Percentiles rank a stretch among this genome's conserved stretches.
phyloP scores from a whole-genome alignment of 2,113 vertebrate species.

The Pholis gunnellus region DNA sequence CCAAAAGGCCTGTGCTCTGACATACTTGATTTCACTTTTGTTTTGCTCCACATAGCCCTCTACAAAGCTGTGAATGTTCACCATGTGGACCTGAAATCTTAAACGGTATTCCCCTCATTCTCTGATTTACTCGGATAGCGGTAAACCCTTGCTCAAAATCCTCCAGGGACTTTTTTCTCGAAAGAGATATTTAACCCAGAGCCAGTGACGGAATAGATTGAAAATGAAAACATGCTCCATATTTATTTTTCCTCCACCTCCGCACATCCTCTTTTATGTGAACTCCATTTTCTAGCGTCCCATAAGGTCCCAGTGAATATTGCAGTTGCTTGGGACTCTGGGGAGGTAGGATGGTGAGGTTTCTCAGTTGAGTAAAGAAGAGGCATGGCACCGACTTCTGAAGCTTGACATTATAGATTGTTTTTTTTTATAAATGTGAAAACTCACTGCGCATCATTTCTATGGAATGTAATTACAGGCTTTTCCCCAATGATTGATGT shows the following conservation, averaged over 20 bases:
- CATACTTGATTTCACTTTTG: conserved; percentile 13
- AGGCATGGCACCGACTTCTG: neutral
- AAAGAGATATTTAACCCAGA: conserved; percentile 36
- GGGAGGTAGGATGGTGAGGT: neutral
- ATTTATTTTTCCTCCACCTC: conserved; percentile 39
- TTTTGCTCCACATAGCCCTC: conserved; percentile 14
- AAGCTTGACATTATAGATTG: neutral
- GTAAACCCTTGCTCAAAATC: conserved; percentile 5
- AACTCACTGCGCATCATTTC: neutral
- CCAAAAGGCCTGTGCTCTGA: conserved; percentile 34
- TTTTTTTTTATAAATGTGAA: neutral
- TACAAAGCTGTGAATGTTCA: conserved; percentile 51
- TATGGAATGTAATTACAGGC: neutral
- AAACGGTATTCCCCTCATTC: conserved; percentile 28
- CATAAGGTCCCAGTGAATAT: conserved; percentile 37
- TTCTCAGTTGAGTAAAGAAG: conserved; percentile 11
- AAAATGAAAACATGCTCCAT: conserved; percentile 30
- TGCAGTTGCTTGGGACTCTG: conserved; percentile 19
- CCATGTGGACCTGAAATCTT: conserved; percentile 56
- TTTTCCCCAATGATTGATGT: neutral
- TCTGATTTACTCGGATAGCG: conserved; percentile 12
- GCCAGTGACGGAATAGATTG: conserved; percentile 4
- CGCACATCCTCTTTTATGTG: conserved; percentile 28
- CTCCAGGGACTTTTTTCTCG: conserved; percentile 14
- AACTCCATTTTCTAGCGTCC: conserved; percentile 43